These are phyloP conservation scores for Erethizon dorsatum DNA, from an alignment of 2,797 vertebrate genomes.

Conservation along the genomic window DNA sequence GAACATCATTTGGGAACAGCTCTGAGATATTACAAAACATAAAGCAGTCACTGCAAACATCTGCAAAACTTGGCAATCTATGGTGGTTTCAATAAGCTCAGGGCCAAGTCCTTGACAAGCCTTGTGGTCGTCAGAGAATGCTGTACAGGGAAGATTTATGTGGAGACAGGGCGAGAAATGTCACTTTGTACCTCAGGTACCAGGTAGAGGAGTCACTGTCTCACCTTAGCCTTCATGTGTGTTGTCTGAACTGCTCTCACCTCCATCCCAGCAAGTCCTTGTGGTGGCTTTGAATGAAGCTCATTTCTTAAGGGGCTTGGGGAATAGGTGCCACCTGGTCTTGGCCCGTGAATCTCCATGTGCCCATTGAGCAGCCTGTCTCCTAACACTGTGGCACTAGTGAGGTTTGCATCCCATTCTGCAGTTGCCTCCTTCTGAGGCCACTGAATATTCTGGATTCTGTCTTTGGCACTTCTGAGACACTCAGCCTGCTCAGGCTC, in stretches of 20 bases:
- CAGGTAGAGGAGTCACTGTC: not conserved
- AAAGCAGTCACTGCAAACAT: conserved; percentile 74
- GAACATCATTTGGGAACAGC: conserved; percentile 44
- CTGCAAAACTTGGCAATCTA: conserved; percentile 80
- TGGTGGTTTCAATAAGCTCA: conserved; percentile 39
- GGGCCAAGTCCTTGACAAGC: conserved; percentile 74
- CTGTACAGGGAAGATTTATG: conserved; percentile 27
- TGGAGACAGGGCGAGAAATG: conserved; percentile 59
- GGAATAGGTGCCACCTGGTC: not conserved
- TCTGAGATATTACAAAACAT: conserved; percentile 73
- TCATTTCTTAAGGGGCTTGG: not conserved
- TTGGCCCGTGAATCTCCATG: accelerated
- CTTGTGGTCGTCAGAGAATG: conserved; percentile 56
- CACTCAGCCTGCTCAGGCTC: not conserved
- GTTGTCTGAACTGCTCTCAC: not conserved
- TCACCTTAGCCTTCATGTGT: not conserved
- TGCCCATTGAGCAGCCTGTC: not conserved
- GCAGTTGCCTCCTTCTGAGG: not conserved
- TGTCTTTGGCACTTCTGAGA: not conserved
- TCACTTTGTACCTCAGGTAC: conserved; percentile 65
- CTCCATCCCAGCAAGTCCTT: not conserved
- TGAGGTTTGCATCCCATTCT: not conserved
- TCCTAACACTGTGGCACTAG: accelerated
- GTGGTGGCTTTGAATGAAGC: conserved; percentile 9
- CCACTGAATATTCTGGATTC: accelerated